A percentile compares a stretch with the other conserved stretches of the same genome.
phyloP scores from a whole-genome alignment of 2,888 invertebrate species.

The Tridacna gigas region DNA sequence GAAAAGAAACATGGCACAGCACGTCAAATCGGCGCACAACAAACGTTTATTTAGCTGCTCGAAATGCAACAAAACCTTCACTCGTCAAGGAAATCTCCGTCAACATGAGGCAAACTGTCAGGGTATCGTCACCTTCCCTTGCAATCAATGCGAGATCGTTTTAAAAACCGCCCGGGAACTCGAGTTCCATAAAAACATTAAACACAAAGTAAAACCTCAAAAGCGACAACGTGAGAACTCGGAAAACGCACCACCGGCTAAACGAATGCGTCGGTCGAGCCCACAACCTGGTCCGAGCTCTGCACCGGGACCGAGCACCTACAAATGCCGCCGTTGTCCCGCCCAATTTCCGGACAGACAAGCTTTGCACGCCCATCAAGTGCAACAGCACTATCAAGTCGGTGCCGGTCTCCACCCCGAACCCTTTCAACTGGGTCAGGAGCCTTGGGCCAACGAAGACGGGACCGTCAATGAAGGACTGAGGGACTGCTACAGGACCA shows the following conservation, averaged over 20 bases:
- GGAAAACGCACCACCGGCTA: conserved; percentile 7
- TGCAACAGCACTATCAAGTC: conserved; percentile 29
- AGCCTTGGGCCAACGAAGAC: conserved; percentile 33
- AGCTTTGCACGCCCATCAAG: conserved; percentile 28
- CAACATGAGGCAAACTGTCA: conserved; percentile 7
- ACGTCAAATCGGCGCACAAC: too few species aligned
- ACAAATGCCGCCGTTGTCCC: conserved; percentile 35
- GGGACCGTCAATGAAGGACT: conserved; percentile 32
- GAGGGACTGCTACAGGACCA: conserved; percentile 34
- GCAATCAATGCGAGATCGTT: conserved; percentile 19
- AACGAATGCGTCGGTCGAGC: background rate
- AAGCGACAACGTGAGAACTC: background rate
- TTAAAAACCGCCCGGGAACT: conserved; percentile 20
- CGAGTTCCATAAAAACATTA: conserved; percentile 32
- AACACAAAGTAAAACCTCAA: conserved; percentile 26
- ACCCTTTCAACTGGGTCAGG: conserved; percentile 27
- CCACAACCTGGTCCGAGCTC: background rate
- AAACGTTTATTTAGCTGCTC: too few species aligned
- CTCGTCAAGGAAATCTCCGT: background rate
- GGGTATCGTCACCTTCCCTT: conserved; percentile 16
- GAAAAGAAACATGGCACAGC: too few species aligned
- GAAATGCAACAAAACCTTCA: background rate
- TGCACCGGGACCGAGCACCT: conserved; percentile 9
- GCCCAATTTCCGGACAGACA: conserved; percentile 26
- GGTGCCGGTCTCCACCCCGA: conserved; percentile 31